Evolutionary conservation across 2,888 invertebrate species (phyloP), one percentile per base, ranked within the genome.

Genomic region (Drosophila borborema): DNA sequence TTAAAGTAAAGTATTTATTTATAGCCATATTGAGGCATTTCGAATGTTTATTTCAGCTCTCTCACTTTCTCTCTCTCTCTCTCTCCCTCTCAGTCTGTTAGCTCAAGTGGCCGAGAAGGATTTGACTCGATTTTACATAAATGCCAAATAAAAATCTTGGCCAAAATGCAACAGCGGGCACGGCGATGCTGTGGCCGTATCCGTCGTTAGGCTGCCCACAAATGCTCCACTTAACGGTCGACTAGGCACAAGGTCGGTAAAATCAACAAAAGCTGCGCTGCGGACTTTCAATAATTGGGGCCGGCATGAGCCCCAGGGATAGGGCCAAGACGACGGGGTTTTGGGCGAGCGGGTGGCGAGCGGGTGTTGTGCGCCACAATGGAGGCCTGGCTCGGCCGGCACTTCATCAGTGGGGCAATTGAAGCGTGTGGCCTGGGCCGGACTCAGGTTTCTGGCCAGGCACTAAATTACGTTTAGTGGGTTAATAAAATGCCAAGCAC

Each of bases 391-490:
- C 51, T 18, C 23, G 69, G 64, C 61, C 23, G 67, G 70, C 82
- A 81, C 88, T 86, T 77, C 82, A 86, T 88, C 82, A 86, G 89
- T 72, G 80, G 72, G 72, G 76, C 82, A 83, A 85, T 83, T 85
- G 82, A 83, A 80, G 83, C 83, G 83, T 72, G 66, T 28, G 55
- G 72, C 69, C 58, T 49, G 62, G 64, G 49, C 54, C 53, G 78
- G 73, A 62, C 69, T 79, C 72, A 69, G 81, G 77, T 77, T 72
- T 53, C 61, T 64, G 80, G 49, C 18, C 58, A 64, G 80, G 67
- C 71, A 86, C 83, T 89, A 83, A 89, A 83, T 83, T 89, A 83
- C 86, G 72, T 89, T 83, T 89, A 88, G 89, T 83, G 82, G 83
- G 89, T 88, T 83, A 83, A 88, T 89, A 83, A 83, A 86, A 83